Conservation (phyloP, 2,113 vertebrate genomes). For the Sterrhoptilus dennistouni region DNA sequence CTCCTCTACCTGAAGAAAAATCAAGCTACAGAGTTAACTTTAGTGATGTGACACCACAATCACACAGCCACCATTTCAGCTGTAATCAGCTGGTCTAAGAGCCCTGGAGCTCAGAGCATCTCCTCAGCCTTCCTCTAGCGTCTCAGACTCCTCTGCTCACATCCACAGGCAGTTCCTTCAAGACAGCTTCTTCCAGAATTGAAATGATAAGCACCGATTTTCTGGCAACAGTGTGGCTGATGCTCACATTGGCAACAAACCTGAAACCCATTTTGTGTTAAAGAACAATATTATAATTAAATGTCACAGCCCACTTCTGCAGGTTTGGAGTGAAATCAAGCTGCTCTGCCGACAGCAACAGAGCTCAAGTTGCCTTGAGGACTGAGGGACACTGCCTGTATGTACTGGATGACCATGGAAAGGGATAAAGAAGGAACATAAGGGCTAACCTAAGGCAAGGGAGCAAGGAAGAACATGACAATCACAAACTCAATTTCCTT, state of each 20-base stretch:
- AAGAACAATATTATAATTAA: background rate
- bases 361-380: background rate
- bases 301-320: background rate
- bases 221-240: background rate
- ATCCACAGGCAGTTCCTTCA: background rate
- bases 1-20: background rate
- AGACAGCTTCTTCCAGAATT: background rate
- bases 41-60: background rate
- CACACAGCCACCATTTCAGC: fast-evolving
- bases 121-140: background rate
- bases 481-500: background rate
- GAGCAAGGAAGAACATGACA: background rate
- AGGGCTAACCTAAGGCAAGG: background rate
- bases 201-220: background rate
- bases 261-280: background rate
- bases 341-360: background rate
- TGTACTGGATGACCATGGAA: background rate
- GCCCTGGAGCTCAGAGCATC: background rate
- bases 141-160: background rate
- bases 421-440: background rate
- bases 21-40: background rate
- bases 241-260: background rate
- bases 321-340: background rate
- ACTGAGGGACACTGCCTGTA: background rate
- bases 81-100: background rate